These are phyloP conservation scores for Loris lydekkerianus DNA, from an alignment of 2,797 vertebrate species.

Conservation along the genomic window DNA sequence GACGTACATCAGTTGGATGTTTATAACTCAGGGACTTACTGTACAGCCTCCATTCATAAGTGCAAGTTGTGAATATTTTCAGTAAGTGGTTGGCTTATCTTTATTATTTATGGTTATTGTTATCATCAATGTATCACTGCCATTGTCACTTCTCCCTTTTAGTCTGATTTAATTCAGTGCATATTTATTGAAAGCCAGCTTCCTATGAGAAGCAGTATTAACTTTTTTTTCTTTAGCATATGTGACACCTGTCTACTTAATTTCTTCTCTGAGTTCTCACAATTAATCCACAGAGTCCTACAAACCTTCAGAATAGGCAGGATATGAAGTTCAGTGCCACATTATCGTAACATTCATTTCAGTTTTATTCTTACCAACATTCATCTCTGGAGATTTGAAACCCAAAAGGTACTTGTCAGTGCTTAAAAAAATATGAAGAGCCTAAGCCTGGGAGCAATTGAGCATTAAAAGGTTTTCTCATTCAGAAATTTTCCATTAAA, in stretches of 20 bases:
- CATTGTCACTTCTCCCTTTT: neutral
- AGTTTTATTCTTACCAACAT: neutral
- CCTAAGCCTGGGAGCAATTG: neutral
- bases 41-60: too few species aligned
- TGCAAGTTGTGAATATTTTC: neutral
- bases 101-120: neutral
- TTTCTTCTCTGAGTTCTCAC: neutral
- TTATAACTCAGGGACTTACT: too few species aligned
- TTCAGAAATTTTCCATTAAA: neutral
- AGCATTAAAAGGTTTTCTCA: neutral
- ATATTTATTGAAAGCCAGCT: neutral
- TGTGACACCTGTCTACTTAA: neutral
- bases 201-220: neutral
- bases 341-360: neutral
- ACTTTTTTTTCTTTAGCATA: neutral
- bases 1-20: too few species aligned
- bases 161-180: neutral
- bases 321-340: neutral
- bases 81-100: neutral
- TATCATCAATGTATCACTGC: neutral
- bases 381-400: constrained; percentile 14
- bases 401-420: neutral
- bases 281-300: neutral
- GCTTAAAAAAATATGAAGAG: constrained; percentile 21
- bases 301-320: neutral